Evolutionary conservation across 2,888 invertebrate species (phyloP).

Genomic region (Ectropis crepuscularia): DNA sequence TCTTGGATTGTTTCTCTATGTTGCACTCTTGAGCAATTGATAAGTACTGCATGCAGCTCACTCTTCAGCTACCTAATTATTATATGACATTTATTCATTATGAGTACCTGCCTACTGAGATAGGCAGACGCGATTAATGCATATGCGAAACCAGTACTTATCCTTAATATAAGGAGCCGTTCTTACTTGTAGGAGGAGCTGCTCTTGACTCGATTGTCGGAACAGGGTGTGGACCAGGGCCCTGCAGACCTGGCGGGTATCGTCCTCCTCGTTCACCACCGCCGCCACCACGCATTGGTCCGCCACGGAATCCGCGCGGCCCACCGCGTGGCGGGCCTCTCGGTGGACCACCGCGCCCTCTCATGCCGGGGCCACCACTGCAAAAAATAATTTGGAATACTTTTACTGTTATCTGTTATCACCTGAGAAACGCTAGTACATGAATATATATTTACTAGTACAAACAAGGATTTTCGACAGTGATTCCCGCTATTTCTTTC

Average conservation of each 20-base stretch:
- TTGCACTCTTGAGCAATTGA: too few species aligned
- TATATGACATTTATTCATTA: too few species aligned
- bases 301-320: slow-evolving; percentile 75
- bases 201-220: slow-evolving; percentile 78
- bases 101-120: too few species aligned
- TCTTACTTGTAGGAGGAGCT: slow-evolving; percentile 69
- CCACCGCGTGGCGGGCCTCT: slow-evolving; percentile 70
- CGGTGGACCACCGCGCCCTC: slow-evolving; percentile 71
- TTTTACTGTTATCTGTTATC: too few species aligned
- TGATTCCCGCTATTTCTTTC: slow-evolving; percentile 7
- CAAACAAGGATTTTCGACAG: background rate
- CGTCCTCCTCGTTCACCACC: slow-evolving; percentile 77
- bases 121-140: too few species aligned
- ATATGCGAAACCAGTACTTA: too few species aligned
- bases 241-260: slow-evolving; percentile 76
- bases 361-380: slow-evolving; percentile 74
- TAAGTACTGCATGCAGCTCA: too few species aligned
- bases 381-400: background rate
- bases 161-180: too few species aligned
- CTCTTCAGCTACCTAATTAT: too few species aligned
- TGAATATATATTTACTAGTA: too few species aligned
- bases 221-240: slow-evolving; percentile 79
- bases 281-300: slow-evolving; percentile 74
- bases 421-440: too few species aligned
- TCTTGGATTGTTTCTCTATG: too few species aligned